These are phyloP conservation scores for Napeogenes sylphis DNA, from an alignment of 2,888 invertebrate species.

Conservation along the genomic window DNA sequence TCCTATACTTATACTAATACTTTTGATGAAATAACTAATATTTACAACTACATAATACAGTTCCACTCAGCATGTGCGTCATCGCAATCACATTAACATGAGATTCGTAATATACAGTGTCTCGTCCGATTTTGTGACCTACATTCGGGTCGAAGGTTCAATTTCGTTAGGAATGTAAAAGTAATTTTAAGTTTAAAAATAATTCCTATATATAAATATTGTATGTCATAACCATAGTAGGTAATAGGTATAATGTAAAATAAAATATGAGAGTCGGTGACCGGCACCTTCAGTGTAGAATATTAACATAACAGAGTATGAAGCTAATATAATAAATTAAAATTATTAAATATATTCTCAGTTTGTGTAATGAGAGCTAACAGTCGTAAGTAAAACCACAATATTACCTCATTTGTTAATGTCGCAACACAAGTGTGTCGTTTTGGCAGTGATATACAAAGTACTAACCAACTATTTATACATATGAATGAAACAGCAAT, in stretches of 20 bases:
- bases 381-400: too few species aligned
- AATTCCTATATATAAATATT: too few species aligned
- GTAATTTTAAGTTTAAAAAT: neutral
- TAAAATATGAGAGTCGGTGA: conserved; percentile 1
- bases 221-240: too few species aligned
- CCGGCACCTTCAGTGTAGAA: neutral
- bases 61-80: conserved; percentile 37
- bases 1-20: conserved; percentile 66
- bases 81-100: conserved; percentile 37
- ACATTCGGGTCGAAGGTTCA: conserved; percentile 19
- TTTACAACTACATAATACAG: conserved; percentile 62
- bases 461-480: neutral
- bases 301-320: neutral
- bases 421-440: neutral
- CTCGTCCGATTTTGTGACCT: conserved; percentile 27
- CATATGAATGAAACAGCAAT: neutral
- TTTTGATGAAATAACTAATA: conserved; percentile 56
- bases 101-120: conserved; percentile 49
- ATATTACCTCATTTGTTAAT: too few species aligned
- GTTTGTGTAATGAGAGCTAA: too few species aligned
- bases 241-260: too few species aligned
- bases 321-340: too few species aligned
- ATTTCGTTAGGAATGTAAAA: conserved; percentile 36
- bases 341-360: too few species aligned
- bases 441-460: neutral